A percentile compares a stretch with the other conserved stretches of the same genome.
These are phyloP conservation scores for Stomatorhinus ivindoensis DNA, from an alignment of 2,113 vertebrate genomes.

Conservation along the genomic window DNA sequence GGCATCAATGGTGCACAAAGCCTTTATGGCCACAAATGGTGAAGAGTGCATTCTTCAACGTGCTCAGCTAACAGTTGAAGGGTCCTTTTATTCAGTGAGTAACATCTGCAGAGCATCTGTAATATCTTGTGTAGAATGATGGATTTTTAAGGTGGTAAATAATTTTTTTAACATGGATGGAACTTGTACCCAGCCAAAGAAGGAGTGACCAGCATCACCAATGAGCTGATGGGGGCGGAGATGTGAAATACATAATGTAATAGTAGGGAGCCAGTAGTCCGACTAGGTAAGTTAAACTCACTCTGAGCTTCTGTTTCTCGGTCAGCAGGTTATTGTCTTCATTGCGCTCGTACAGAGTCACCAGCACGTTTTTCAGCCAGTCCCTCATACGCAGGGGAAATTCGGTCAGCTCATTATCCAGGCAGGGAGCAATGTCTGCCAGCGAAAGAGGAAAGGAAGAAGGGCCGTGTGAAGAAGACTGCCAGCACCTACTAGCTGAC, in stretches of 20 bases:
- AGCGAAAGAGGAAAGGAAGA: not conserved
- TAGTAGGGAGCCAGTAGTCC: not conserved
- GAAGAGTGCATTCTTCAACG: not conserved
- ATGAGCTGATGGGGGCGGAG: not conserved
- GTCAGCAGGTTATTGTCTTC: constrained; percentile 91
- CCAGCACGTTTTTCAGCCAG: constrained; percentile 98
- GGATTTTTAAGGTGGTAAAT: not conserved
- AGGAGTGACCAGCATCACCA: not conserved
- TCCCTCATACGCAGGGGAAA: constrained; percentile 98
- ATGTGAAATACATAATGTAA: not conserved
- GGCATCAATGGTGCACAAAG: not conserved
- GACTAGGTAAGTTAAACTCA: constrained; percentile 42
- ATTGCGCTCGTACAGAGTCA: constrained; percentile 87
- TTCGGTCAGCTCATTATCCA: constrained; percentile 83
- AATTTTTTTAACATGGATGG: not conserved
- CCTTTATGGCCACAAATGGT: not conserved
- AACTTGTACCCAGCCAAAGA: not conserved
- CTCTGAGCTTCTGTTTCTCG: constrained; percentile 95
- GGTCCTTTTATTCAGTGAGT: not conserved
- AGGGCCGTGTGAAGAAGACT: not conserved
- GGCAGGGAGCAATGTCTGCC: constrained; percentile 78
- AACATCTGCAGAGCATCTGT: not conserved
- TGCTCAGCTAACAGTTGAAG: not conserved
- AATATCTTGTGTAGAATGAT: not conserved
- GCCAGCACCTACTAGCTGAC: not conserved